Evolutionary conservation across 2,113 vertebrate species (phyloP).

Genomic region (Lates calcarifer): DNA sequence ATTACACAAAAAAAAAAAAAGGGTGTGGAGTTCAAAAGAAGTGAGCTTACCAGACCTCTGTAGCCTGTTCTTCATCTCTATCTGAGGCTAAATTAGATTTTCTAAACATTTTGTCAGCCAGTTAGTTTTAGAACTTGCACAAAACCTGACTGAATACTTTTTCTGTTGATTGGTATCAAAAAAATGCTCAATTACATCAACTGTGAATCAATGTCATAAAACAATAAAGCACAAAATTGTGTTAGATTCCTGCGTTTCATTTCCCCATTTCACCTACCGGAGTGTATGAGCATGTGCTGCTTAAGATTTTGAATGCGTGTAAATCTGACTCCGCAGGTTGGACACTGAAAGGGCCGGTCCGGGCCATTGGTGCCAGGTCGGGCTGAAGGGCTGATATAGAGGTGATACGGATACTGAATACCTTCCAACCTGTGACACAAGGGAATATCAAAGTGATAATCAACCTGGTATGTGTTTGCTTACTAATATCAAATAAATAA

Average conservation of each 20-base stretch:
- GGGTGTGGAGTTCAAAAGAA: background rate
- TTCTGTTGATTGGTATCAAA: background rate
- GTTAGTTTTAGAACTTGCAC: background rate
- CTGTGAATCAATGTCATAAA: background rate
- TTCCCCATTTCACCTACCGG: slow-evolving; percentile 86
- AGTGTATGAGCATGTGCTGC: slow-evolving; percentile 99
- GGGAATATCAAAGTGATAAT: background rate
- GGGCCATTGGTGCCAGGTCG: slow-evolving; percentile 94
- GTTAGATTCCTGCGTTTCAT: background rate
- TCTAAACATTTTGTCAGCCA: too few species aligned
- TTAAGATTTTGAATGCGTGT: slow-evolving; percentile 99
- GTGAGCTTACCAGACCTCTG: background rate
- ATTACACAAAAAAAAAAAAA: background rate
- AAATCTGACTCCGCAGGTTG: slow-evolving; percentile 97
- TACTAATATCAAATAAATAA: too few species aligned
- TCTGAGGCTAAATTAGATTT: background rate
- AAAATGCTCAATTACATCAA: background rate
- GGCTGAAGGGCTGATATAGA: slow-evolving; percentile 96
- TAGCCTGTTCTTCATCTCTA: background rate
- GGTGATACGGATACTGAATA: slow-evolving; percentile 97
- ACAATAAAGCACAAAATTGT: background rate
- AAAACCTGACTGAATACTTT: background rate
- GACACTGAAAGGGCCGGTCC: slow-evolving; percentile 96
- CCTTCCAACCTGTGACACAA: slow-evolving; percentile 90
- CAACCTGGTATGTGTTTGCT: background rate